Percentiles rank a stretch among this genome's conserved stretches.
Evolutionary conservation across 30 jellyfish, hydroid and myxozoan species (phyloP).

Genomic region (Calvadosia cruxmelitensis): DNA sequence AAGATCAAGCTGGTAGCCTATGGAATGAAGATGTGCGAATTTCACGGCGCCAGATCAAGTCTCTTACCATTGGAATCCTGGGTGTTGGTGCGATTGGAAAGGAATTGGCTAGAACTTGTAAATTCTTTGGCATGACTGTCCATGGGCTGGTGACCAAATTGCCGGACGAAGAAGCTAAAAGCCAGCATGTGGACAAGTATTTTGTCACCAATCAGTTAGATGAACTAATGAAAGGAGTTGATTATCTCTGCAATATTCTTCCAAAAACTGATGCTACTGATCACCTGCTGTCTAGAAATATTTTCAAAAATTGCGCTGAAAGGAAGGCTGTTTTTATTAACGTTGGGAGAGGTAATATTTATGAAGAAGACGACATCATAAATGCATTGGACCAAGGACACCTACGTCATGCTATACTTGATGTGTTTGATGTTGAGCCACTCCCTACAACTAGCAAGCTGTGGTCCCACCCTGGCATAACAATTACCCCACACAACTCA

Average conservation of each 20-base stretch:
- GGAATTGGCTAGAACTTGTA: slow-evolving; percentile 43
- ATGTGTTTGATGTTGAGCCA: slow-evolving; percentile 76
- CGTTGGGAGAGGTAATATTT: slow-evolving; percentile 73
- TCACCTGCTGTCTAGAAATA: slow-evolving; percentile 21
- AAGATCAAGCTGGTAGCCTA: slow-evolving; percentile 14
- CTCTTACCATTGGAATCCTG: slow-evolving; percentile 41
- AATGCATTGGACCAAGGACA: slow-evolving; percentile 42
- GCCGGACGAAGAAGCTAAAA: slow-evolving; percentile 9
- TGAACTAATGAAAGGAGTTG: slow-evolving; percentile 32
- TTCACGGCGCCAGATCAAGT: background rate
- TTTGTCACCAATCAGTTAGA: slow-evolving; percentile 24
- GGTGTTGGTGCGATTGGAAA: slow-evolving; percentile 84
- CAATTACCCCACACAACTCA: slow-evolving; percentile 68
- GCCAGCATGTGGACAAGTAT: background rate
- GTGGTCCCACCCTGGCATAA: slow-evolving; percentile 41
- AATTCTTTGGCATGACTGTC: slow-evolving; percentile 71
- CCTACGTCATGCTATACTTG: slow-evolving; percentile 69
- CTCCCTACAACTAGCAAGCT: slow-evolving; percentile 41
- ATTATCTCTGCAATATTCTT: slow-evolving; percentile 52
- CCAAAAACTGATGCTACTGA: slow-evolving; percentile 68
- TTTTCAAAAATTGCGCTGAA: slow-evolving; percentile 58
- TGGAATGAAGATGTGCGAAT: slow-evolving; percentile 15
- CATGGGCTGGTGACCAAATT: slow-evolving; percentile 45
- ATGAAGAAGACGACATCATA: slow-evolving; percentile 34
- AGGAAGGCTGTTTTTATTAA: slow-evolving; percentile 54